phyloP scores from a whole-genome alignment of 2,888 invertebrate species.

The Drosophila neonasuta region DNA sequence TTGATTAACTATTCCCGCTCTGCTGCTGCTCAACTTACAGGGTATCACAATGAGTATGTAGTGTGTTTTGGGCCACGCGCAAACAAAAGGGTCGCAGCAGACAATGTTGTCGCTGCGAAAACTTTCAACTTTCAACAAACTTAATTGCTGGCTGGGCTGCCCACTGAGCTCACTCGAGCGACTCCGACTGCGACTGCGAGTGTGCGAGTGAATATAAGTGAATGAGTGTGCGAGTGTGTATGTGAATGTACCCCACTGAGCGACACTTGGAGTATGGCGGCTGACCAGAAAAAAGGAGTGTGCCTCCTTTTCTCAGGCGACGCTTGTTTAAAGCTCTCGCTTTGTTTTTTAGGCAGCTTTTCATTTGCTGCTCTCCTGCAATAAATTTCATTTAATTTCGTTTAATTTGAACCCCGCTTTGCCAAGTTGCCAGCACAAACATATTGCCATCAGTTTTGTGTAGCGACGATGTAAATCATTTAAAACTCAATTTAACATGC shows the following conservation, averaged over 20 bases:
- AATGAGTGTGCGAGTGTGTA: conserved; percentile 12
- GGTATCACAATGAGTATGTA: conserved; percentile 39
- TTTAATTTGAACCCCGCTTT: conserved; percentile 3
- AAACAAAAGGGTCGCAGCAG: conserved; percentile 67
- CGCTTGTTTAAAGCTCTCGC: conserved; percentile 22
- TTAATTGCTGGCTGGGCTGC: conserved; percentile 66
- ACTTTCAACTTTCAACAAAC: conserved; percentile 73
- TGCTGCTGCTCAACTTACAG: conserved; percentile 1
- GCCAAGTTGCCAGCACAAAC: neutral
- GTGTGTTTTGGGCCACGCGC: conserved; percentile 54
- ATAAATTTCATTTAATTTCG: conserved; percentile 37
- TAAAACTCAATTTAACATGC: neutral
- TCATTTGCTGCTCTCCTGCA: conserved; percentile 28
- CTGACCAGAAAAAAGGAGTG: conserved; percentile 38
- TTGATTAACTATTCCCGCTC: neutral
- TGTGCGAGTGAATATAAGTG: conserved; percentile 40
- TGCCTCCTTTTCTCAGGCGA: neutral
- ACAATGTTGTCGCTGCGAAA: conserved; percentile 73
- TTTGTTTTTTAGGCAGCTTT: conserved; percentile 35
- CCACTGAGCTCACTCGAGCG: conserved; percentile 11
- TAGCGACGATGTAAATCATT: neutral
- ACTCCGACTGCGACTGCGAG: neutral
- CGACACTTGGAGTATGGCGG: conserved; percentile 16
- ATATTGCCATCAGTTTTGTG: neutral
- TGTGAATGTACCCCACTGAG: neutral